Conservation (phyloP, 2,888 invertebrate genomes). For the Nebria salina region DNA sequence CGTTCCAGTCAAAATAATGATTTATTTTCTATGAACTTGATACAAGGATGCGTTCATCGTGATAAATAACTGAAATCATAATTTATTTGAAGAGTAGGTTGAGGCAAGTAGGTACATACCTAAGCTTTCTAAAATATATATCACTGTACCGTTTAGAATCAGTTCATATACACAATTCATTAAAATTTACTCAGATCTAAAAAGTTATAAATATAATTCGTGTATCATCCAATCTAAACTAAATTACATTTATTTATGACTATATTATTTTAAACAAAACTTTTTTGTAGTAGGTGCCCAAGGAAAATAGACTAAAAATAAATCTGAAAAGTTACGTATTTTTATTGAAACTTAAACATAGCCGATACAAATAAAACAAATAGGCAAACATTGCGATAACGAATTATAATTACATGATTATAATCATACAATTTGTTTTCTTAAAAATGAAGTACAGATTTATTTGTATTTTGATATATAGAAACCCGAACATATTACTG, state of each 20-base stretch:
- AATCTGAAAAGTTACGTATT: too few species aligned
- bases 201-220: background rate
- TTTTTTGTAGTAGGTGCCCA: background rate
- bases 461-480: background rate
- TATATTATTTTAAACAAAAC: background rate
- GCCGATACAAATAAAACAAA: too few species aligned
- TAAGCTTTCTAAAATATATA: slow-evolving; percentile 1
- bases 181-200: background rate
- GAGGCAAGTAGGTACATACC: background rate
- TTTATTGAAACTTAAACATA: too few species aligned
- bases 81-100: slow-evolving; percentile 1
- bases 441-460: too few species aligned
- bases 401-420: too few species aligned
- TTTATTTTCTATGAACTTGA: background rate
- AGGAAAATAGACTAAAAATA: background rate
- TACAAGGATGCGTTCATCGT: background rate
- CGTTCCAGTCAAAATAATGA: background rate
- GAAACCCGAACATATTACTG: background rate
- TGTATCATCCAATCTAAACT: background rate
- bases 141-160: background rate
- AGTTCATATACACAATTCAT: background rate
- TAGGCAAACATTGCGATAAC: too few species aligned
- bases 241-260: background rate
- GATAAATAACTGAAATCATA: background rate
- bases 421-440: too few species aligned